phyloP scores from a whole-genome alignment of 2,888 invertebrate genomes.

The Meteorus cinctellus region DNA sequence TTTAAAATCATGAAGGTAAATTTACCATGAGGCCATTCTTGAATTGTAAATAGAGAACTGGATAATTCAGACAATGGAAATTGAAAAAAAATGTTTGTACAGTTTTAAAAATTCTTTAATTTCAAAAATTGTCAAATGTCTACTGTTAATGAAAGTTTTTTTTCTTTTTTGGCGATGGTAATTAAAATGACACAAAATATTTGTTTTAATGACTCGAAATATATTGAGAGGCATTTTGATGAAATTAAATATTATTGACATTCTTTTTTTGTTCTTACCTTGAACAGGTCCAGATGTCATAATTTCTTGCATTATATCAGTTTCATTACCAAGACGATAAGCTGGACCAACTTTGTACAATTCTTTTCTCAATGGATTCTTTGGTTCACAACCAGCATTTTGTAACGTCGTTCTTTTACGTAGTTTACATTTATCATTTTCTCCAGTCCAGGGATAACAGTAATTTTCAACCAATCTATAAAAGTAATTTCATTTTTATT shows the following conservation, averaged over 20 bases:
- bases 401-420: constrained; percentile 74
- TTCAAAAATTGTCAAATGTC: too few relatives aligned
- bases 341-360: constrained; percentile 85
- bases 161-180: too few relatives aligned
- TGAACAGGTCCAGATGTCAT: constrained; percentile 93
- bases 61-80: too few relatives aligned
- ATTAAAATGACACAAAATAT: too few relatives aligned
- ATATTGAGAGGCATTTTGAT: too few relatives aligned
- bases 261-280: constrained; percentile 75
- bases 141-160: too few relatives aligned
- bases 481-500: constrained; percentile 16
- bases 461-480: constrained; percentile 86
- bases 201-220: too few relatives aligned
- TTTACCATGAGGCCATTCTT: too few relatives aligned
- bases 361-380: constrained; percentile 75
- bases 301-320: constrained; percentile 94
- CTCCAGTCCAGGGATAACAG: constrained; percentile 88
- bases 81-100: too few relatives aligned
- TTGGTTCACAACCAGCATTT: constrained; percentile 77
- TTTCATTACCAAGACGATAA: constrained; percentile 82
- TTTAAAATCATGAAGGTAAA: too few relatives aligned
- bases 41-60: too few relatives aligned
- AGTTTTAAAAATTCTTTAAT: too few relatives aligned
- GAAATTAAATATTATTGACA: not conserved
- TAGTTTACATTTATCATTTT: constrained; percentile 79